Base-by-base conservation (phyloP, 2,888 invertebrate species). In the Drosophila kanekoi region DNA sequence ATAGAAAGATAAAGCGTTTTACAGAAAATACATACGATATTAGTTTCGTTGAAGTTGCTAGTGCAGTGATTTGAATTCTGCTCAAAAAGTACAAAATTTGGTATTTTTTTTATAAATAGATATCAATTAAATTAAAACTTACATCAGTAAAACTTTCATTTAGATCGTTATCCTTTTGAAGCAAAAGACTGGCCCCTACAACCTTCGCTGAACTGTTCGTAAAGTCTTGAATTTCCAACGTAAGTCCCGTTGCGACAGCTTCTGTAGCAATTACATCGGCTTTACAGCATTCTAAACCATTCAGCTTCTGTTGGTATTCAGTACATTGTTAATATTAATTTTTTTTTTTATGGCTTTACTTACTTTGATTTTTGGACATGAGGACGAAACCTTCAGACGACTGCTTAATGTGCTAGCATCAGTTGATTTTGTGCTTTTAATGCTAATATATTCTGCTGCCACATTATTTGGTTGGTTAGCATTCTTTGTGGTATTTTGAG, bases 61-160 rank as follows among this genome's bases (percentile, higher is more conserved):
- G 96, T 96, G 95, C 96, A 96, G 94, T 96, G 96, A 95, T 96
- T 96, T 95, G 96, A 96, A 93, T 96, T 96, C 96, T 97, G 94
- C 93, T 10, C 0, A 93, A 93, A 93, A 93, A 94, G 94, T 92
- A 23, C 1, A 13, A 52, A 32, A 13, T 33, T 40, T 32, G 13
- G n/a, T 14, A 13, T 40, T 0, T 10, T 40, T 0, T 8, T 18
- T 20, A 18, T 6, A 18, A 23, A 47, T 32, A 49, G 32, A 1
- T 18, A 40, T 9, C 4, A 32, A 1, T 23, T 28, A 11, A 33
- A 13, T 14, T 35, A 4, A 4, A 13, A 95, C 96, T 95, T 94
- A 96, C 96, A 94, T 96, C 96, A 94, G 96, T 96, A 92, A 96
- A 95, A 92, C 96, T 95, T 93, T 96, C 96, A 62, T 75, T 83